Evolutionary conservation across 2,113 vertebrate genomes (phyloP).

Genomic region (Ancistrus triradiatus): DNA sequence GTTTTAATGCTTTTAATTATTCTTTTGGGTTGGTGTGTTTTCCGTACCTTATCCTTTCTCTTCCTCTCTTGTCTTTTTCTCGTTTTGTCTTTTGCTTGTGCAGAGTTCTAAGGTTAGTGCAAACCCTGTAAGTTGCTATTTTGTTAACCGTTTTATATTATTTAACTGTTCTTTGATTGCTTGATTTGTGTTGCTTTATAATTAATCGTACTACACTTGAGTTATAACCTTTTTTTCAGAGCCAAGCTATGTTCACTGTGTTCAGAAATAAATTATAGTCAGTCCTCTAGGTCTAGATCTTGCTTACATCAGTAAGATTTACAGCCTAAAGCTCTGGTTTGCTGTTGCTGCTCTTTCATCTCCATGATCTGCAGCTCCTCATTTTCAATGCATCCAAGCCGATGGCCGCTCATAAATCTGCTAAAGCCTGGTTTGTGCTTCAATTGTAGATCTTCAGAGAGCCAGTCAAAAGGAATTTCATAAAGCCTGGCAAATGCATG

Average conservation of each 20-base stretch:
- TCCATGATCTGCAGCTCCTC: not conserved
- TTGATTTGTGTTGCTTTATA: conserved; percentile 43
- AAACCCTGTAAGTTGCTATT: conserved; percentile 86
- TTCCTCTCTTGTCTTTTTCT: conserved; percentile 69
- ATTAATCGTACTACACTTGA: not conserved
- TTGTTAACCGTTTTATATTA: conserved; percentile 67
- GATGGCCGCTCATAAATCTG: not conserved
- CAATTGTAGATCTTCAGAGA: not conserved
- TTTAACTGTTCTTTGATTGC: conserved; percentile 36
- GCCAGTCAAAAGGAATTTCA: not conserved
- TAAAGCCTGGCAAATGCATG: not conserved
- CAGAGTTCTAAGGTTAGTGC: conserved; percentile 99
- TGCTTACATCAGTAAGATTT: too few relatives aligned
- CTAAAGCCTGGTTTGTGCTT: not conserved
- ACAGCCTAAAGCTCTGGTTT: not conserved
- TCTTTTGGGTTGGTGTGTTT: conserved; percentile 43
- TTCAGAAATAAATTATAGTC: too few relatives aligned
- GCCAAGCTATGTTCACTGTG: too few relatives aligned
- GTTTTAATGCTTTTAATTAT: too few relatives aligned
- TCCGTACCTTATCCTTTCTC: conserved; percentile 32
- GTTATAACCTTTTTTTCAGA: too few relatives aligned
- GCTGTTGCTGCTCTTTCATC: not conserved
- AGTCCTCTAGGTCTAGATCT: too few relatives aligned
- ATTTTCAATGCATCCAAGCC: not conserved
- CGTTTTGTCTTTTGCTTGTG: conserved; percentile 85